These are phyloP conservation scores for Eretmochelys imbricata DNA, from an alignment of 2,113 vertebrate species.

Conservation along the genomic window DNA sequence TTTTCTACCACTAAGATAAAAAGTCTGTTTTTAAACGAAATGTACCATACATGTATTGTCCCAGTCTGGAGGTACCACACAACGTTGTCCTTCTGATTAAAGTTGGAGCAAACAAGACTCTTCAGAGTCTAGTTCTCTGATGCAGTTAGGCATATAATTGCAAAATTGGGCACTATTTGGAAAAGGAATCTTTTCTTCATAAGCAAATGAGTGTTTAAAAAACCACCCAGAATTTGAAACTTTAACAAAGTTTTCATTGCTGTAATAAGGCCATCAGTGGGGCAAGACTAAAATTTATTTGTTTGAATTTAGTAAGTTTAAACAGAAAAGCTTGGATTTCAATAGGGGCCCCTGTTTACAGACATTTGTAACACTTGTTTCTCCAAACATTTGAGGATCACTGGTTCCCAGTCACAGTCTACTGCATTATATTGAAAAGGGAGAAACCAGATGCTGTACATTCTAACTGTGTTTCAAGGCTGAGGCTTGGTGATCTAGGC, in stretches of 20 bases:
- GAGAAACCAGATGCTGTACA: neutral
- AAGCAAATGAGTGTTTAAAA: conserved; percentile 34
- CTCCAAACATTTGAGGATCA: neutral
- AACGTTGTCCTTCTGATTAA: neutral
- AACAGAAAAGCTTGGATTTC: neutral
- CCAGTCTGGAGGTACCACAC: neutral
- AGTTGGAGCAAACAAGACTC: neutral
- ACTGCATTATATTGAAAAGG: neutral
- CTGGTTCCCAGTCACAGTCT: neutral
- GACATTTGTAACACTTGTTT: neutral
- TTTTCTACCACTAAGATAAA: neutral
- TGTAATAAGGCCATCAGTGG: neutral
- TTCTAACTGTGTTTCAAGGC: neutral
- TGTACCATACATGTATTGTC: neutral
- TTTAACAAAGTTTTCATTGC: neutral
- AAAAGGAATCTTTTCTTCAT: conserved; percentile 19
- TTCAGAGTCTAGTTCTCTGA: neutral
- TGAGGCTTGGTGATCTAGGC: neutral
- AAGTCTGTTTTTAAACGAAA: neutral
- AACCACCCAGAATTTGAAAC: neutral
- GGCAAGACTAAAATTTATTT: neutral
- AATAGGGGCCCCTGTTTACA: neutral
- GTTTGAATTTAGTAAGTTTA: neutral
- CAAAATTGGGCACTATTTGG: conserved; percentile 21
- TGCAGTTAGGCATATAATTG: conserved; percentile 21